Evolutionary conservation across 1,140 invertebrate species (phyloP).

Genomic region (Drosophila ambigua): DNA sequence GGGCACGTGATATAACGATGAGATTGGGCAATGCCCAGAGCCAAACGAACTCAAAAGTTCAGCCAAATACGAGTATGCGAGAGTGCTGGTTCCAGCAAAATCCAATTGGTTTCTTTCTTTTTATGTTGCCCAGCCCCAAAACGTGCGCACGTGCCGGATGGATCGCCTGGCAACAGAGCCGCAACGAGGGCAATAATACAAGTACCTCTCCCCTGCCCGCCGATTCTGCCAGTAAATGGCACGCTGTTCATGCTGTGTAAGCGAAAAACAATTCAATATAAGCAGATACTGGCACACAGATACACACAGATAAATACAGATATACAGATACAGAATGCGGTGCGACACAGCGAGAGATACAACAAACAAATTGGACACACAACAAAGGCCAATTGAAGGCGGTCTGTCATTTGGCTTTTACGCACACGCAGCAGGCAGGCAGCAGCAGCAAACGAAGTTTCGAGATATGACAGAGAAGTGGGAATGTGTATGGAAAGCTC

Average conservation of each 20-base stretch:
- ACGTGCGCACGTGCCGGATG: conserved; percentile 75
- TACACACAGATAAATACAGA: conserved; percentile 12
- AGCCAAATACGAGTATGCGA: conserved; percentile 10
- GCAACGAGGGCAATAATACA: conserved; percentile 36
- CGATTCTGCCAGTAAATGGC: conserved; percentile 20
- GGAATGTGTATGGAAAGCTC: conserved; percentile 5
- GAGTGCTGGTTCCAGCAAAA: conserved; percentile 14
- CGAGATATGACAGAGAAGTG: conserved; percentile 15
- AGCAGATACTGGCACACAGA: conserved; percentile 37
- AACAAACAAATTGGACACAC: background rate
- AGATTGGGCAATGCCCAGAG: conserved; percentile 28
- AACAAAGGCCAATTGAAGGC: conserved; percentile 35
- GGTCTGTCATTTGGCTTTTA: conserved; percentile 16
- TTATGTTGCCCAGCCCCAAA: conserved; percentile 44
- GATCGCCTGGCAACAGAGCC: conserved; percentile 60
- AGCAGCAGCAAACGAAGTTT: conserved; percentile 12
- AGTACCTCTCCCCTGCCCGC: background rate
- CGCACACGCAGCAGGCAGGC: conserved; percentile 13
- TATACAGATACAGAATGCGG: conserved; percentile 13
- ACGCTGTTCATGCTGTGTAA: conserved; percentile 52
- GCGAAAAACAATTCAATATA: conserved; percentile 47
- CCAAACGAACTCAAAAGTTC: conserved; percentile 18
- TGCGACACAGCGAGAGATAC: background rate
- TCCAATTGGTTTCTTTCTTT: conserved; percentile 6
- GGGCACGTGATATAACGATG: conserved; percentile 59